These are phyloP conservation scores for Catocala sponsa DNA, from an alignment of 2,888 invertebrate species.

Conservation along the genomic window DNA sequence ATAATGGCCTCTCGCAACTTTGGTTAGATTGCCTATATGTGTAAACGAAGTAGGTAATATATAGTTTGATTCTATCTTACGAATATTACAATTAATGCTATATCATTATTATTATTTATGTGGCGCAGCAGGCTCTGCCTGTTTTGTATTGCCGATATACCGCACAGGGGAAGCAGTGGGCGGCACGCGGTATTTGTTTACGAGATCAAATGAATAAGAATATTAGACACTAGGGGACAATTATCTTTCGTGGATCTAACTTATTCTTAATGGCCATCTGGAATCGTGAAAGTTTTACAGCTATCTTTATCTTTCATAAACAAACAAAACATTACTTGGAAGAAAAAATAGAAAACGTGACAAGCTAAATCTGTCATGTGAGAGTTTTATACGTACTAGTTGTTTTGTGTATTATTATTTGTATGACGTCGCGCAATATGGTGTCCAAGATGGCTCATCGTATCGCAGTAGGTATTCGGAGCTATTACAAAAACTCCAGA, in stretches of 20 bases:
- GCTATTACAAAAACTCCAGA: slow-evolving; percentile 70
- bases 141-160: too few species aligned
- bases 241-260: background rate
- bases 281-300: slow-evolving; percentile 4
- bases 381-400: slow-evolving; percentile 25
- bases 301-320: background rate
- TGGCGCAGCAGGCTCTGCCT: too few species aligned
- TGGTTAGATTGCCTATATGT: background rate
- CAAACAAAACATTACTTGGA: background rate
- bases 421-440: slow-evolving; percentile 39
- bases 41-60: too few species aligned
- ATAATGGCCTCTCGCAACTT: slow-evolving; percentile 1
- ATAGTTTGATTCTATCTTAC: too few species aligned
- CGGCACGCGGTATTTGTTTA: background rate
- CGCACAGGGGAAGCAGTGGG: too few species aligned
- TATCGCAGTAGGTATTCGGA: slow-evolving; percentile 57
- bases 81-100: too few species aligned
- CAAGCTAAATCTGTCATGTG: slow-evolving; percentile 22
- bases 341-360: background rate
- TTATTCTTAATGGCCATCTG: background rate
- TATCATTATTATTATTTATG: too few species aligned
- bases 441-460: slow-evolving; percentile 63
- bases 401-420: slow-evolving; percentile 42
- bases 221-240: background rate
- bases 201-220: background rate